These are phyloP conservation scores for Pachliopta kotzebuea DNA, from an alignment of 2,888 invertebrate species.

Conservation along the genomic window DNA sequence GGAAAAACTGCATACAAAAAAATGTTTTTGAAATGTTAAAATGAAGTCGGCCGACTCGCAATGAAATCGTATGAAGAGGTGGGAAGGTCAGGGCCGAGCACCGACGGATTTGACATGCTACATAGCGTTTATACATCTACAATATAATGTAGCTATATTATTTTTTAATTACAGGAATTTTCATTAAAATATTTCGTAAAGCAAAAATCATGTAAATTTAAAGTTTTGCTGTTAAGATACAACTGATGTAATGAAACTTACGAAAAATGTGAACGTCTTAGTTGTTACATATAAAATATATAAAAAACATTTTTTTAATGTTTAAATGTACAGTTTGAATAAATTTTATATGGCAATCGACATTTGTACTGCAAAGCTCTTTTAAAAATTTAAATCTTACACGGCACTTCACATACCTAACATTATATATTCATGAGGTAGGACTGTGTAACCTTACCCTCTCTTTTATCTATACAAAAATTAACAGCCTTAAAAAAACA, in stretches of 20 bases:
- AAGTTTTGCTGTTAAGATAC: no score
- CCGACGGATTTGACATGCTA: background rate
- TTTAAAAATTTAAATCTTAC: constrained; percentile 5
- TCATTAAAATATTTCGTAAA: no score
- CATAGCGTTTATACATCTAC: background rate
- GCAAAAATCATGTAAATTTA: no score
- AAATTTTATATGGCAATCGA: no score
- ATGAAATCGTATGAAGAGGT: constrained; percentile 5
- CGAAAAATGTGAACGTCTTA: background rate
- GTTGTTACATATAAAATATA: background rate
- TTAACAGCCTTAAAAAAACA: constrained; percentile 14
- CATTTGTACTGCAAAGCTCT: background rate
- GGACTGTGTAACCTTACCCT: background rate
- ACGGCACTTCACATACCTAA: background rate
- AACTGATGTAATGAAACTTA: no score
- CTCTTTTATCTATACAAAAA: constrained; percentile 4
- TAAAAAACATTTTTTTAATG: no score
- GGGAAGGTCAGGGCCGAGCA: background rate
- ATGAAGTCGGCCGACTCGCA: constrained; percentile 6
- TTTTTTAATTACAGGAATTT: no score
- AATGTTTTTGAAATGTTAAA: background rate
- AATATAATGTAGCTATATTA: background rate
- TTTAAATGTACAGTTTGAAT: no score
- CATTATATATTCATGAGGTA: constrained; percentile 15
- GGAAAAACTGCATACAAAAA: background rate